Percentiles rank a stretch among this genome's conserved stretches.
Evolutionary conservation across 2,888 invertebrate species (phyloP).

Genomic region (Pycnomerus fuliginosus): DNA sequence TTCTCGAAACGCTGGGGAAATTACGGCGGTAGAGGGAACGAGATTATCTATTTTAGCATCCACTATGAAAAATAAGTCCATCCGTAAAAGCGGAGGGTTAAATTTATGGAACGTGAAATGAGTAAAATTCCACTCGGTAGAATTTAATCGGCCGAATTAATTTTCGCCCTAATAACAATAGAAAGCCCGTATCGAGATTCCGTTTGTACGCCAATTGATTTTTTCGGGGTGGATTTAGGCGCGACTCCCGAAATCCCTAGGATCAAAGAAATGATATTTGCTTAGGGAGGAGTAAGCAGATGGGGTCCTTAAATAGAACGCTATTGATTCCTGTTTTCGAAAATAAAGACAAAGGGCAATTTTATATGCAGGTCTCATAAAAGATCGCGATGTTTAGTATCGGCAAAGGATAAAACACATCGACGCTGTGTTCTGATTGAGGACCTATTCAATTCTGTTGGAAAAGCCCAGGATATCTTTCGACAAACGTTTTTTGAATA

Average conservation of each 20-base stretch:
- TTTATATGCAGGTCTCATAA: neutral
- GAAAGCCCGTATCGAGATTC: slow-evolving; percentile 4
- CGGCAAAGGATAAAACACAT: slow-evolving; percentile 8
- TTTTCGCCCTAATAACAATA: no score
- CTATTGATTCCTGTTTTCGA: slow-evolving; percentile 5
- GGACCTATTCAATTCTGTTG: neutral
- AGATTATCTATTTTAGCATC: slow-evolving; percentile 13
- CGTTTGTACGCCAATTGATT: slow-evolving; percentile 10
- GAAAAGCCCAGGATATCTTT: slow-evolving; percentile 8
- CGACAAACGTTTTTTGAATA: slow-evolving; percentile 13
- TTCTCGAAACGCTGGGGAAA: slow-evolving; percentile 1
- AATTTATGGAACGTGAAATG: slow-evolving; percentile 7
- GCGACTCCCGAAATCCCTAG: slow-evolving; percentile 12
- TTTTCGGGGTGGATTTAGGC: slow-evolving; percentile 5
- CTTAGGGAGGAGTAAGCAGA: slow-evolving; percentile 6
- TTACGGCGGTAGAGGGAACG: neutral
- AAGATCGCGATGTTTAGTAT: no score
- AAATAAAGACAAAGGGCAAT: neutral
- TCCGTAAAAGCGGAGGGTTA: slow-evolving; percentile 6
- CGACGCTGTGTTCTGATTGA: neutral
- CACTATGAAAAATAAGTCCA: slow-evolving; percentile 13
- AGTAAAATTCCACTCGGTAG: no score
- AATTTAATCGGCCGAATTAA: no score
- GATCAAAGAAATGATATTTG: slow-evolving; percentile 20
- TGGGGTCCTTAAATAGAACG: slow-evolving; percentile 8